These are phyloP conservation scores for Cremastobaeus sp. DNA, from an alignment of 2,888 invertebrate species.

Conservation along the genomic window DNA sequence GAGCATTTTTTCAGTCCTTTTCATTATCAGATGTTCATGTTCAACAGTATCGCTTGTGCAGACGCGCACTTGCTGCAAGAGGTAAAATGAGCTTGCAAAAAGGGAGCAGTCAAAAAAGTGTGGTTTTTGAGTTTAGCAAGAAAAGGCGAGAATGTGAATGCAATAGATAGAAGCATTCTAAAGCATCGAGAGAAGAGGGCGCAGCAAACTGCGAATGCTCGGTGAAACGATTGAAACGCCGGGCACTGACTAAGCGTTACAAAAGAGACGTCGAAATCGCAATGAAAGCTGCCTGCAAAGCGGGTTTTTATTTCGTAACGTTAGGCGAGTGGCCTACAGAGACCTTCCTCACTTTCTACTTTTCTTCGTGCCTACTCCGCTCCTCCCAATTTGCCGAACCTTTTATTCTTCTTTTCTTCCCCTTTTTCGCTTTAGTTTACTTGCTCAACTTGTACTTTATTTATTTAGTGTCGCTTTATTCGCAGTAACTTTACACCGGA, in stretches of 20 bases:
- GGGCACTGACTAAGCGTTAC: slow-evolving; percentile 67
- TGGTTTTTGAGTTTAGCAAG: slow-evolving; percentile 40
- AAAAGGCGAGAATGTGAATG: slow-evolving; percentile 40
- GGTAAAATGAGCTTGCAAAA: slow-evolving; percentile 17
- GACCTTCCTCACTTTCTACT: slow-evolving; percentile 62
- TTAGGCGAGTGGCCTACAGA: slow-evolving; percentile 72
- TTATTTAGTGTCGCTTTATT: slow-evolving; percentile 60
- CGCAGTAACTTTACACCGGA: slow-evolving; percentile 44
- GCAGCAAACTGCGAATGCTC: slow-evolving; percentile 68
- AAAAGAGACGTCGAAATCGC: slow-evolving; percentile 73
- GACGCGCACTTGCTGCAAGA: slow-evolving; percentile 30
- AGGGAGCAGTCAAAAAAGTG: slow-evolving; percentile 33
- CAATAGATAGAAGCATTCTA: slow-evolving; percentile 45
- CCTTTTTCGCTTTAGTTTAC: slow-evolving; percentile 65
- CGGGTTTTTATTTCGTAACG: slow-evolving; percentile 76
- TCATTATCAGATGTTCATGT: too few species aligned
- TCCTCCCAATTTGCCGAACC: slow-evolving; percentile 35
- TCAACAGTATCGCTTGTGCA: too few species aligned
- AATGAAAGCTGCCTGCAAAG: slow-evolving; percentile 75
- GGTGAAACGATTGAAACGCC: slow-evolving; percentile 72
- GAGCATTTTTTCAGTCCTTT: too few species aligned
- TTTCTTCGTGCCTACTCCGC: slow-evolving; percentile 44
- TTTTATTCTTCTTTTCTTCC: slow-evolving; percentile 44
- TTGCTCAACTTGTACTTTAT: slow-evolving; percentile 65
- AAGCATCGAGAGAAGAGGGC: slow-evolving; percentile 64